These are phyloP conservation scores for Barypeithes pellucidus DNA, from an alignment of 2,888 invertebrate species.

Conservation along the genomic window DNA sequence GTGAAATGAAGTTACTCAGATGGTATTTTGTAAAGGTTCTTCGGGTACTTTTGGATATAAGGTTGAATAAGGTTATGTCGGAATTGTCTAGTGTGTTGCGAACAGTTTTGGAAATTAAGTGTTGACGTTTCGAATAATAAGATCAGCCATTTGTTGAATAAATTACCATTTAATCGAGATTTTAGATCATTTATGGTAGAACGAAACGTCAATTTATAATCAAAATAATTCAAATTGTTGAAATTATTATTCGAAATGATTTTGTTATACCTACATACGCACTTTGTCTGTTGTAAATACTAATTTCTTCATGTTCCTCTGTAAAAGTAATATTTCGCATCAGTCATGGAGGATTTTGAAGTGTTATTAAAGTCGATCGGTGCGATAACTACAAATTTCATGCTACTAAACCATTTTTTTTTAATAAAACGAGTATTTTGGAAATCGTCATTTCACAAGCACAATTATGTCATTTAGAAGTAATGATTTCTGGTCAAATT, in stretches of 20 bases:
- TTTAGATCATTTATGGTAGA: constrained; percentile 19
- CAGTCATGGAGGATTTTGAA: constrained; percentile 28
- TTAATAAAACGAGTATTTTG: too few relatives aligned
- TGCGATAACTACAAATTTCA: too few relatives aligned
- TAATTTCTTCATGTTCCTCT: constrained; percentile 47
- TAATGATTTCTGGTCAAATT: too few relatives aligned
- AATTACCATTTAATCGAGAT: not conserved
- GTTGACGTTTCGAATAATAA: constrained; percentile 20
- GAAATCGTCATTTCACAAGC: too few relatives aligned
- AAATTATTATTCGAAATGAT: constrained; percentile 22
- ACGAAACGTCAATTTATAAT: constrained; percentile 29
- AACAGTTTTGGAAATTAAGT: constrained; percentile 26
- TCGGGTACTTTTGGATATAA: constrained; percentile 33
- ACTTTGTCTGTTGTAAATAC: constrained; percentile 53
- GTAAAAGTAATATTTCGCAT: constrained; percentile 28
- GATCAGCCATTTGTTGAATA: constrained; percentile 3
- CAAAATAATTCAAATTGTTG: constrained; percentile 21
- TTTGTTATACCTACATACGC: constrained; percentile 36
- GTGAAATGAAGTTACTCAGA: constrained; percentile 38
- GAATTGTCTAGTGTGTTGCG: constrained; percentile 37
- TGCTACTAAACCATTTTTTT: too few relatives aligned
- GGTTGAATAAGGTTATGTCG: constrained; percentile 37
- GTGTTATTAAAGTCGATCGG: too few relatives aligned
- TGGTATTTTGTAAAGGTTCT: constrained; percentile 39
- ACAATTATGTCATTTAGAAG: too few relatives aligned